Evolutionary conservation across 1,140 invertebrate species (phyloP), one percentile per base, ranked within the genome.

Genomic region (Heliconius hewitsoni): DNA sequence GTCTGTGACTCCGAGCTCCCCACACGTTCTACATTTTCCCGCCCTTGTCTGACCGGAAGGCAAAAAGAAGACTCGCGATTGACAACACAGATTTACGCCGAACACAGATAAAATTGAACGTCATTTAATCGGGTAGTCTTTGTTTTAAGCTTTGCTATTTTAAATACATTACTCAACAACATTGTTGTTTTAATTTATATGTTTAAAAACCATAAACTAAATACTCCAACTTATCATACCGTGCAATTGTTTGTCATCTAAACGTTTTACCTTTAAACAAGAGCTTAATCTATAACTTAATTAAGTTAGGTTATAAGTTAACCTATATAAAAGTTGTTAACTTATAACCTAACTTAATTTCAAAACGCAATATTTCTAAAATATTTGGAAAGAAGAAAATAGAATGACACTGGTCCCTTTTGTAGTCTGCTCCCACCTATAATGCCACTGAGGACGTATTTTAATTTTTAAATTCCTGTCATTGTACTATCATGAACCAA

Each of bases 11-110:
- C 85, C 87, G 76, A 79, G 80, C 83, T 82, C 85, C 85, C 87
- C 85, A 87, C 86, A 86, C 89, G 82, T 89, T 87, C 81, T 89
- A 91, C 86, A 90, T 92, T 93, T 92, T 89, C 88, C 88, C 88
- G 89, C 86, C 86, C 90, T 91, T 93, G 90, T 92, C 85, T 91
- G 87, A 86, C 82, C 84, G 83, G 87, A 80, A 90, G 87, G 87
- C 83, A 90, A 91, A 91, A 90, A 91, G 78, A 85, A 92, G 79
- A 86, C 55, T 76, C 81, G 83, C 88, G 88, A 91, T 90, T 93
- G 91, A 91, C 91, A 91, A 71, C 50, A 60, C 75, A 60, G 74
- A 66, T 76, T 76, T 71, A 27, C 57, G 37, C 74, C 74, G 57
- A 71, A 76, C 74, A 37, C 23, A n/a, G 52, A 34, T 70, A 66